Evolutionary conservation across 2,797 vertebrate genomes (phyloP), one percentile per base, ranked within the genome.

Genomic region (Chrosomus eos): DNA sequence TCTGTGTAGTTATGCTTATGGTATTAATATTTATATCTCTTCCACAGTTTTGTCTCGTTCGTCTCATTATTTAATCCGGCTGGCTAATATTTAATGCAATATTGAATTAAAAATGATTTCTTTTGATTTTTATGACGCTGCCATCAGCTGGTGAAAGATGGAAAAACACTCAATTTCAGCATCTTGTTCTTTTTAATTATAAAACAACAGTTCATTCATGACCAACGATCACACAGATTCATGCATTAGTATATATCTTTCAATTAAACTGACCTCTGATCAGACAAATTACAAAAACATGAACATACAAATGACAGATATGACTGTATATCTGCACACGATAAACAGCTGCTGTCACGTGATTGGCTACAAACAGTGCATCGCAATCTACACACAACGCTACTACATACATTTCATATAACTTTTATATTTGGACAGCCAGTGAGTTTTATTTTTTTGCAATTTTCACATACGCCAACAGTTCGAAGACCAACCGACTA

Each of bases 181-280:
- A 81, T 74, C 67, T 19, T 13, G 14, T 60, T 66, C 48, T 48
- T 31, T 85, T 87, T 70, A 53, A 51, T 64, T 88, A 85, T 53
- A 64, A 31, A 36, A 85, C 38, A 83, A 78, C 62, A 48, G 66
- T 53, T 87, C 83, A 88, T 83, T 83, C 88, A 85, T 83, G 71
- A 70, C 79, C 75, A 55, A 81, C 79, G 79, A 83, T 85, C 83
- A 89, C 81, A 87, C 86, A 86, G 67, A 84, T 48, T 89, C 89
- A 90, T 90, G 89, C 89, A 89, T 82, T 90, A 21, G 82, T 86
- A 81, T 68, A 82, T 81, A 82, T 72, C 84, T 51, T 87, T 82
- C 71, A 19, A 48, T 75, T 85, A 90, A 67, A 83, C 45, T 66
- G 64, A 87, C 31, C 51, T 84, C 53, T 78, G 86, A 58, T 53